phyloP scores from a whole-genome alignment of 92 coral and sea anemone species.

The Porites lobata region DNA sequence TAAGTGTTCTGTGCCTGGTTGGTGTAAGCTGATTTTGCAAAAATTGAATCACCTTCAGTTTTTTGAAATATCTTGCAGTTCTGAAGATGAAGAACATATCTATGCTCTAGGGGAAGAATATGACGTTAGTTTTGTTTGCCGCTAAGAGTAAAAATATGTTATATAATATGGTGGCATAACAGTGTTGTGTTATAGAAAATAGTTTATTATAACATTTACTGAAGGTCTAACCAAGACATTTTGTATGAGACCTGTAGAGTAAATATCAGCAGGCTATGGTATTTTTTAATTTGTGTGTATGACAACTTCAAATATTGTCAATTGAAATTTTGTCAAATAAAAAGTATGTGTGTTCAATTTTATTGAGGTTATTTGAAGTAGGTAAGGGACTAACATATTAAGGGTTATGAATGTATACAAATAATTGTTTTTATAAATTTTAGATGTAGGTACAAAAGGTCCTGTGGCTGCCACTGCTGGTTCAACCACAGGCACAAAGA shows the following conservation, averaged over 20 bases:
- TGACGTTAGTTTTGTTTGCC: conserved; percentile 59
- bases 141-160: conserved; percentile 50
- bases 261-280: conserved; percentile 46
- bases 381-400: conserved; percentile 52
- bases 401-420: conserved; percentile 55
- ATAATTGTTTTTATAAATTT: conserved; percentile 49
- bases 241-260: conserved; percentile 62
- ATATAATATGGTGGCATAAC: conserved; percentile 42
- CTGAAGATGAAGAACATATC: conserved; percentile 60
- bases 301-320: conserved; percentile 37
- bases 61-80: conserved; percentile 62
- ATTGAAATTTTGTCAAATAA: conserved; percentile 29
- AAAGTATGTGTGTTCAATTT: conserved; percentile 48
- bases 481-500: conserved; percentile 69
- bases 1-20: conserved; percentile 68
- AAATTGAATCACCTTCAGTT: conserved; percentile 60
- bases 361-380: conserved; percentile 56
- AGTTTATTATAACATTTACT: conserved; percentile 39
- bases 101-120: conserved; percentile 70
- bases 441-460: conserved; percentile 51
- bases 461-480: conserved; percentile 61
- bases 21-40: conserved; percentile 62
- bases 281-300: conserved; percentile 41
- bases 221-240: conserved; percentile 64
- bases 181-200: conserved; percentile 68